Evolutionary conservation across 2,888 invertebrate genomes (phyloP), one percentile per base, ranked within the genome.

Genomic region (Eurytoma californica): DNA sequence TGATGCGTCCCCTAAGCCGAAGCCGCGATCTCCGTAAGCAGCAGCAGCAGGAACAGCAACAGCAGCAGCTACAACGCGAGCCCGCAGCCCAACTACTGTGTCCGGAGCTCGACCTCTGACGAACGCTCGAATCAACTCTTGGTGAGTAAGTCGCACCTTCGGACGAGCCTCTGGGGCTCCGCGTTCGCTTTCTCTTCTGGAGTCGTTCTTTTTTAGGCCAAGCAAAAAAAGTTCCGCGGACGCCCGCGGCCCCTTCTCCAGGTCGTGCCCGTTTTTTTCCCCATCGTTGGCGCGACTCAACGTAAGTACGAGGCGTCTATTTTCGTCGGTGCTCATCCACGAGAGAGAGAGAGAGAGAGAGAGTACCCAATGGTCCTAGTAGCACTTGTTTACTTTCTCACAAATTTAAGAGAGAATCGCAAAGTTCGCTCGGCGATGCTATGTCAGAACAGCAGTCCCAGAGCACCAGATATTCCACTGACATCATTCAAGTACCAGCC

Each of bases 371-470:
- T 20, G 53, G 67, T 51, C 57, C 73, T 69, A 79, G 73, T 73
- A 51, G 67, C 57, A 66, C 72, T 79, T 79, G 79, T 79, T 79
- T 79, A 79, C 79, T 75, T 79, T 72, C 61, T 72, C 9, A 9
- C 39, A 9, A 39, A 39, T 24, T 24, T 24, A 39, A 39, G 39
- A 30, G 3, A 3, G 30, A 5, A 2, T 30, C 7, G 30, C 30
- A 75, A 75, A 75, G 67, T 72, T 70, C 66, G 60, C 66, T 51
- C 24, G 51, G 24, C 24, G 24, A 72, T 30, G 51, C 51, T 60
- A 77, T 57, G 57, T 68, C 77, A n/a, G 55, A 30, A 57, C 65
- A 20, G 63, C 16, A 70, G n/a, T 18, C 24, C 9, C 4, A 57
- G 18, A 2, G 47, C 47, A 14, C 16, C 72, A 18, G n/a, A 20